A percentile compares a stretch with the other conserved stretches of the same genome.
These are phyloP conservation scores for Colostygia pectinataria DNA, from an alignment of 2,888 invertebrate genomes.

Conservation along the genomic window DNA sequence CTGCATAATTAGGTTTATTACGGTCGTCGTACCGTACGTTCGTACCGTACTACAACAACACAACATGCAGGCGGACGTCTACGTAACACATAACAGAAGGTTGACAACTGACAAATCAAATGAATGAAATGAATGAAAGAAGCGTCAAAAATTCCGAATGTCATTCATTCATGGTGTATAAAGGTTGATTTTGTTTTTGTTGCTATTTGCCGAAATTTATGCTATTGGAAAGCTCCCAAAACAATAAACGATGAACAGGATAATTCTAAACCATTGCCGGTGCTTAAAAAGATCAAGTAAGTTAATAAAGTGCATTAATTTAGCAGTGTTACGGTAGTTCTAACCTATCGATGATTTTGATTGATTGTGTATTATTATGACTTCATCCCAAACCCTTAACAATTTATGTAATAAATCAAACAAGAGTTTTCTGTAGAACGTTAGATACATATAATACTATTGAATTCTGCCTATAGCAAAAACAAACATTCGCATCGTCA, in stretches of 20 bases:
- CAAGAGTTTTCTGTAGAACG: conserved; percentile 17
- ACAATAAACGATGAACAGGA: conserved; percentile 66
- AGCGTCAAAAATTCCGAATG: conserved; percentile 11
- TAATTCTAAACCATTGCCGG: conserved; percentile 66
- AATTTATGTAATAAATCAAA: conserved; percentile 40
- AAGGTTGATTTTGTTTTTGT: conserved; percentile 78
- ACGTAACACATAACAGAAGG: no score
- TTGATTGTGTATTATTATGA: conserved; percentile 56
- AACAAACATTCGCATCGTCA: not conserved
- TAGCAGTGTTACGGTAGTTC: conserved; percentile 24
- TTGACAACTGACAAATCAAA: no score
- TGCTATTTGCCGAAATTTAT: conserved; percentile 55
- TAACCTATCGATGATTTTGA: conserved; percentile 60
- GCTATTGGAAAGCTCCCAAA: conserved; percentile 41
- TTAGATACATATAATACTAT: conserved; percentile 29
- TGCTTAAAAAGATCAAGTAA: conserved; percentile 72
- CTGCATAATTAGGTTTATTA: no score
- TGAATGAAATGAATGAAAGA: no score
- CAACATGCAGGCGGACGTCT: no score
- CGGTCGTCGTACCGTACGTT: no score
- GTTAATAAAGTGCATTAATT: conserved; percentile 35
- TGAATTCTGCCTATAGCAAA: not conserved
- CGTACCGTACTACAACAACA: no score
- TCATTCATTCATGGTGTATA: conserved; percentile 54
- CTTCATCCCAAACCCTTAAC: conserved; percentile 44